phyloP scores from a whole-genome alignment of 2,888 invertebrate species.

The Tuberolachnus salignus region DNA sequence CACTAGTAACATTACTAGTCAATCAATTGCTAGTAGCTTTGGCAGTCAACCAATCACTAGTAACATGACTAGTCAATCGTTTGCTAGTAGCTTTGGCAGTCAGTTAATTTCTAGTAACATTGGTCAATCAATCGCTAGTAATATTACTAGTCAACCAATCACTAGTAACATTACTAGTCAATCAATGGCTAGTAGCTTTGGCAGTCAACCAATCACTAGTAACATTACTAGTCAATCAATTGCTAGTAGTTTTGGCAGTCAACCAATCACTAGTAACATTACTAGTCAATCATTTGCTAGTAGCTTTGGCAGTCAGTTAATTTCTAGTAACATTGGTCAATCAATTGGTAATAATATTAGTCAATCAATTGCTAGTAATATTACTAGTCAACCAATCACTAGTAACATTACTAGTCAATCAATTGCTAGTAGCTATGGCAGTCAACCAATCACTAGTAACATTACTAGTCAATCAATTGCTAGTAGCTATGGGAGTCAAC shows the following conservation, averaged over 20 bases:
- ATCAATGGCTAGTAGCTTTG: neutral
- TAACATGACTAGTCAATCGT: neutral
- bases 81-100: neutral
- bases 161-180: neutral
- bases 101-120: neutral
- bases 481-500: neutral
- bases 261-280: neutral
- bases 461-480: neutral
- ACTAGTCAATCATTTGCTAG: conserved; percentile 14
- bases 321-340: neutral
- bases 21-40: neutral
- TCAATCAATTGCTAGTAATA: conserved; percentile 4
- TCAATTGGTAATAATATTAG: too few species aligned
- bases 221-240: neutral
- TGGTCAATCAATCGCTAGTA: neutral
- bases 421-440: neutral
- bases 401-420: neutral
- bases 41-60: too few species aligned
- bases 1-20: neutral
- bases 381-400: neutral
- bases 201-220: conserved; percentile 4
- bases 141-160: neutral
- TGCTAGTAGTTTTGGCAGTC: neutral
- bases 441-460: neutral
- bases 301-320: neutral